Evolutionary conservation across 2,113 vertebrate species (phyloP).

Genomic region (Mus spicilegus): DNA sequence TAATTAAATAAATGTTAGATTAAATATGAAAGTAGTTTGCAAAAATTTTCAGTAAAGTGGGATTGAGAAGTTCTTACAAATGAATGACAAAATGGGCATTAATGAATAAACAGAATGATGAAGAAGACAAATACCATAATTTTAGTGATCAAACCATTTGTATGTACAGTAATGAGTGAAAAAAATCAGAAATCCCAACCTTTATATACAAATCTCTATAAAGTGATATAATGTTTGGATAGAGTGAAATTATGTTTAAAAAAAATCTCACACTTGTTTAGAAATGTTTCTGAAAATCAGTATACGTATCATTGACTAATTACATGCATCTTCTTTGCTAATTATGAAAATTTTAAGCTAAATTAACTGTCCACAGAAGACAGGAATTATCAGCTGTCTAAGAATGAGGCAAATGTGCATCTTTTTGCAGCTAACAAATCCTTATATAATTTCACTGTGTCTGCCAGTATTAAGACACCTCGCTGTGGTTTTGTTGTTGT

Average conservation of each 20-base stretch:
- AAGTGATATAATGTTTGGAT: neutral
- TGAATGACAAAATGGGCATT: neutral
- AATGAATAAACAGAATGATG: neutral
- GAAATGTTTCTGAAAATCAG: neutral
- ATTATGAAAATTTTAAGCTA: neutral
- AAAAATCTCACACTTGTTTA: neutral
- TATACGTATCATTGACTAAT: neutral
- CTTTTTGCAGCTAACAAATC: neutral
- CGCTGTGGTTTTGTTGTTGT: too few relatives aligned
- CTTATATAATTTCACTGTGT: neutral
- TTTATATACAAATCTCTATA: neutral
- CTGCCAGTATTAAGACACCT: neutral
- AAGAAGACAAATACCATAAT: neutral
- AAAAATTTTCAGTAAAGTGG: neutral
- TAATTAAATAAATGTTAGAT: neutral
- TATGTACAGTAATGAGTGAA: neutral
- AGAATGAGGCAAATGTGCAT: neutral
- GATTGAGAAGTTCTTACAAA: neutral
- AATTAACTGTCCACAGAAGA: slow-evolving; percentile 33
- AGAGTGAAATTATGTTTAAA: neutral
- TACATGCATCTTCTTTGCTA: neutral
- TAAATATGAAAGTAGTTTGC: neutral
- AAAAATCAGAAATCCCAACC: neutral
- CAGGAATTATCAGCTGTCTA: neutral
- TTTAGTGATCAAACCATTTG: neutral